Conservation (phyloP, 1,140 invertebrate species). For the Sinonovacula constricta region DNA sequence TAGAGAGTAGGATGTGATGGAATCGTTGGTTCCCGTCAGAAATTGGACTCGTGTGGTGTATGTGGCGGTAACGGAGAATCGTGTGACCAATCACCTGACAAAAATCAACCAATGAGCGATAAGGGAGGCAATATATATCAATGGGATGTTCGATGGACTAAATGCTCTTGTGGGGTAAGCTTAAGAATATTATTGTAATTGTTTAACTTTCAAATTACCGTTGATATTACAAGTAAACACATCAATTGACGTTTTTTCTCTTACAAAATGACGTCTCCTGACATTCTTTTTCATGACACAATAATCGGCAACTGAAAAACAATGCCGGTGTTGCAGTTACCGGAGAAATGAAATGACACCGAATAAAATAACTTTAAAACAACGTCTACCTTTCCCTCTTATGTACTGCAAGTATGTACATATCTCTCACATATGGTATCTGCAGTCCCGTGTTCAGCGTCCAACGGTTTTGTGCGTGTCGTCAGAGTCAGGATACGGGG, state of each 20-base stretch:
- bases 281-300: no score
- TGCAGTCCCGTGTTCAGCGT: not conserved
- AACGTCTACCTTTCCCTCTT: no score
- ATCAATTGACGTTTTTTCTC: no score
- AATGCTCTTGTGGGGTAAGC: conserved; percentile 44
- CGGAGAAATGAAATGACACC: no score
- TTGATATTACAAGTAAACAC: no score
- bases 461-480: not conserved
- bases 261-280: no score
- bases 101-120: not conserved
- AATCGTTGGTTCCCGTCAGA: conserved; percentile 90
- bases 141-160: conserved; percentile 42
- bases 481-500: not conserved
- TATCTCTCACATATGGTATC: no score
- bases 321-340: no score
- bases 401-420: no score
- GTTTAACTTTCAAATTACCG: not conserved
- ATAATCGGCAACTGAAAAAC: no score
- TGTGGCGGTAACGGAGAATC: conserved; percentile 93
- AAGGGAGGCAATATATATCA: not conserved
- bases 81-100: conserved; percentile 79
- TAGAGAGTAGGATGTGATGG: conserved; percentile 96
- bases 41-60: conserved; percentile 89
- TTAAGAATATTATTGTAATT: not conserved
- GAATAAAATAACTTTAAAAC: no score